These are phyloP conservation scores for Arrhamphus sclerolepis DNA, from an alignment of 2,797 vertebrate species.

Conservation along the genomic window DNA sequence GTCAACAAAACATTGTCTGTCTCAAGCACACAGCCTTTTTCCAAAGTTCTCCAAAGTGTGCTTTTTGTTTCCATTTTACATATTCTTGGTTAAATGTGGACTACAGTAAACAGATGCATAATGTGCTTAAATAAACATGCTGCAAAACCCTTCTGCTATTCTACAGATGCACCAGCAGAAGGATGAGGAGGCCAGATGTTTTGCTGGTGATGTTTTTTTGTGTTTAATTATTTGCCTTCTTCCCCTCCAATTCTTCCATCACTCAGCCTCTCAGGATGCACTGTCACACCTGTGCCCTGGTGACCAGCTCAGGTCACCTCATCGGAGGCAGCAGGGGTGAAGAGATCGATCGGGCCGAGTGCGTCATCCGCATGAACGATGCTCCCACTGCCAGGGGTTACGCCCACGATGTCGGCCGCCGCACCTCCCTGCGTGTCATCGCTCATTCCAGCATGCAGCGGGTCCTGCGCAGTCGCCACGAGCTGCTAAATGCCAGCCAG, in stretches of 20 bases:
- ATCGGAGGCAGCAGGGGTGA: constrained; percentile 84
- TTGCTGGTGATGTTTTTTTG: constrained; percentile 4
- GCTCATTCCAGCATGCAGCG: constrained; percentile 97
- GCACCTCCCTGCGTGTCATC: constrained; percentile 92
- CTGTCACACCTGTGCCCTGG: constrained; percentile 90
- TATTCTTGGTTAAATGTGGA: constrained; percentile 40
- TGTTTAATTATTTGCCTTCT: constrained; percentile 7
- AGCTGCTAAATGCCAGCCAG: constrained; percentile 93
- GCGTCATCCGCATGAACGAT: constrained; percentile 98
- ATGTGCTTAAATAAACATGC: no score
- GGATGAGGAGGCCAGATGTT: constrained; percentile 22
- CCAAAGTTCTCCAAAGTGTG: constrained; percentile 57
- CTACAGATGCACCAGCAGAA: background rate
- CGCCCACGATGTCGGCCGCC: constrained; percentile 87
- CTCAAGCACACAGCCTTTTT: constrained; percentile 56
- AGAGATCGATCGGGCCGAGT: constrained; percentile 91
- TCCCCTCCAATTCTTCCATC: background rate
- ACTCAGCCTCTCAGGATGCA: constrained; percentile 92
- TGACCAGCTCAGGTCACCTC: constrained; percentile 96
- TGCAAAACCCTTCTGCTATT: no score
- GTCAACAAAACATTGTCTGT: constrained; percentile 70
- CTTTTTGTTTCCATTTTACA: constrained; percentile 54
- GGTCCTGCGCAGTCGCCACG: constrained; percentile 89
- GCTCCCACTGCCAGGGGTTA: constrained; percentile 87
- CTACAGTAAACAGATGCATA: constrained; percentile 24